Conservation (phyloP, 2,113 vertebrate genomes). For the Crotalus viridis region DNA sequence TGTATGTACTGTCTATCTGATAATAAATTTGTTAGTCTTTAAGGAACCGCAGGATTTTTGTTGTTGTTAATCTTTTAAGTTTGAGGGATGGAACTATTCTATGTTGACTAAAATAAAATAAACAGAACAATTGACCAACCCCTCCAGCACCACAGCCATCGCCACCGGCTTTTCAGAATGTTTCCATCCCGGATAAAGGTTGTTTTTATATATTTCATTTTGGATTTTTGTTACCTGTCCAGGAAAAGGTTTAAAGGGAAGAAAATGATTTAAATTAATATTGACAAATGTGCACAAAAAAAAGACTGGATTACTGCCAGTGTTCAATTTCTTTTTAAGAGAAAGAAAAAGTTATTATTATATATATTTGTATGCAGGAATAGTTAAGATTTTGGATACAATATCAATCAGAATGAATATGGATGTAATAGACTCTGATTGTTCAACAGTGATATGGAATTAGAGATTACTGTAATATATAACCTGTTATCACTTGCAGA, state of each 20-base stretch:
- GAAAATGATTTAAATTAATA: neutral
- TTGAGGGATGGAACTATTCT: neutral
- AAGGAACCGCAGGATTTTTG: neutral
- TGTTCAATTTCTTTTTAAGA: neutral
- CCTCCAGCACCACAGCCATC: neutral
- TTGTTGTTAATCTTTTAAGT: neutral
- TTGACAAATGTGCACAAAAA: neutral
- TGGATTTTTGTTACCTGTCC: neutral
- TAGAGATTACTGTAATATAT: neutral
- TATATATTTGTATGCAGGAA: neutral
- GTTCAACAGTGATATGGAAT: neutral
- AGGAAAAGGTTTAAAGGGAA: neutral
- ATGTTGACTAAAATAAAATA: neutral
- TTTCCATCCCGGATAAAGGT: neutral
- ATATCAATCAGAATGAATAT: neutral
- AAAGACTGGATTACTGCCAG: neutral
- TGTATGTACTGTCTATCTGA: neutral
- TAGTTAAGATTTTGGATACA: neutral
- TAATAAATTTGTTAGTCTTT: neutral
- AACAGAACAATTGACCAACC: neutral
- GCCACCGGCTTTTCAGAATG: neutral
- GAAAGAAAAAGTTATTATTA: neutral
- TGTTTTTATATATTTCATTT: neutral
- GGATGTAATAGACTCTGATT: neutral
- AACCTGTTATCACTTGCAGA: neutral